These are phyloP conservation scores for Pelecanoides urinatrix DNA, from an alignment of 2,113 vertebrate species.

Conservation along the genomic window DNA sequence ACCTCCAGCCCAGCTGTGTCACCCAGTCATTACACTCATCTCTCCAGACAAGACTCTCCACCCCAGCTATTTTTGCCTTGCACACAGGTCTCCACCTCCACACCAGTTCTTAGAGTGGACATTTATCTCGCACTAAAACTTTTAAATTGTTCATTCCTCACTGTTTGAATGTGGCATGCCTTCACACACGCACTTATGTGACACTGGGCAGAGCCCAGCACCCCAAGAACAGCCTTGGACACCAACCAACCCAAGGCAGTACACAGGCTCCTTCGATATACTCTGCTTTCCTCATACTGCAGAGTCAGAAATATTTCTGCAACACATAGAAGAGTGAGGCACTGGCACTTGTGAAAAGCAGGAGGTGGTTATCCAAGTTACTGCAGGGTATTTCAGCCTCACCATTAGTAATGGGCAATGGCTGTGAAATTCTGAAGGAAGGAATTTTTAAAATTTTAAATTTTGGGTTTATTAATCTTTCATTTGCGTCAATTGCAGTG, in stretches of 20 bases:
- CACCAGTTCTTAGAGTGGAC: not conserved
- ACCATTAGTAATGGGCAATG: accelerated
- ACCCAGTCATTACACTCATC: accelerated
- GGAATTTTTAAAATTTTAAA: not conserved
- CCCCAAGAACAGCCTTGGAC: not conserved
- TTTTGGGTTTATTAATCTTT: not conserved
- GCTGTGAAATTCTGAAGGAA: not conserved
- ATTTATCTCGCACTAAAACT: not conserved
- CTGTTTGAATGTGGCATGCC: not conserved
- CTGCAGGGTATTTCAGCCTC: not conserved
- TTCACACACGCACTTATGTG: accelerated
- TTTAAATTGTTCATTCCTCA: not conserved
- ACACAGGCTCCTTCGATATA: not conserved
- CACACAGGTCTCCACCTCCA: not conserved
- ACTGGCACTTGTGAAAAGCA: not conserved
- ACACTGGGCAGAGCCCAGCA: not conserved
- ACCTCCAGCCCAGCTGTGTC: not conserved
- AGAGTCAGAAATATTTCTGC: not conserved
- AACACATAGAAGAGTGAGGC: too few relatives aligned
- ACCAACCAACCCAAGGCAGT: not conserved
- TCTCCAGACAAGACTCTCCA: too few relatives aligned
- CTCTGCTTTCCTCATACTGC: not conserved
- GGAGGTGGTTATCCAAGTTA: not conserved
- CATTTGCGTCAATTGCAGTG: not conserved
- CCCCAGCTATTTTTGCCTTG: not conserved